A percentile compares a stretch with the other conserved stretches of the same genome.
Evolutionary conservation across 2,888 invertebrate species (phyloP).

Genomic region (Parthenolecanium corni): DNA sequence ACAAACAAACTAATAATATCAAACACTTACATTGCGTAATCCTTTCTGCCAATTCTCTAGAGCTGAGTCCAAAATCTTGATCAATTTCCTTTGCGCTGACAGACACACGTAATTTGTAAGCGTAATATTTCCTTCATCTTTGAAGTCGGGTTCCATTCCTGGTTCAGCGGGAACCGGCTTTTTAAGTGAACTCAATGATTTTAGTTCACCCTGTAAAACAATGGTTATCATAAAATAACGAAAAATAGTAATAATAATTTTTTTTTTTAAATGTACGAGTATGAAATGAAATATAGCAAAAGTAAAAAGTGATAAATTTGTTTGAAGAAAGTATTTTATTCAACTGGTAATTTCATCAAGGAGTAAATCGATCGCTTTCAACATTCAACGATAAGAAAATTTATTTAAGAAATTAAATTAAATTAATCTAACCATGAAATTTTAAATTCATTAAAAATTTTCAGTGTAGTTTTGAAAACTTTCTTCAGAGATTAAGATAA

Average conservation of each 20-base stretch:
- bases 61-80: neutral
- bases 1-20: too few relatives aligned
- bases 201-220: neutral
- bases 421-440: too few relatives aligned
- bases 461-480: too few relatives aligned
- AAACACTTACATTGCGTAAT: neutral
- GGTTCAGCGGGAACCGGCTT: neutral
- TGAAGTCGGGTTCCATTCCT: neutral
- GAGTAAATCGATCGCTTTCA: too few relatives aligned
- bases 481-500: too few relatives aligned
- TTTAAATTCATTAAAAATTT: too few relatives aligned
- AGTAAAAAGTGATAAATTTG: too few relatives aligned
- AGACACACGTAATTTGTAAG: neutral
- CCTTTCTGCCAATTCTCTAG: neutral
- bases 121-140: slow-evolving; percentile 1
- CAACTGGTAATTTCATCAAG: too few relatives aligned
- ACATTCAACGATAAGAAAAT: too few relatives aligned
- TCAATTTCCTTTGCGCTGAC: neutral
- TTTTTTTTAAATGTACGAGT: neutral
- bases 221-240: too few relatives aligned
- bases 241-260: neutral
- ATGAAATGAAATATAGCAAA: neutral
- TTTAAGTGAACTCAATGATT: neutral
- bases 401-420: too few relatives aligned
- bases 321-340: too few relatives aligned